Base-by-base conservation (phyloP, 2,113 vertebrate species). In the Lonchura striata region DNA sequence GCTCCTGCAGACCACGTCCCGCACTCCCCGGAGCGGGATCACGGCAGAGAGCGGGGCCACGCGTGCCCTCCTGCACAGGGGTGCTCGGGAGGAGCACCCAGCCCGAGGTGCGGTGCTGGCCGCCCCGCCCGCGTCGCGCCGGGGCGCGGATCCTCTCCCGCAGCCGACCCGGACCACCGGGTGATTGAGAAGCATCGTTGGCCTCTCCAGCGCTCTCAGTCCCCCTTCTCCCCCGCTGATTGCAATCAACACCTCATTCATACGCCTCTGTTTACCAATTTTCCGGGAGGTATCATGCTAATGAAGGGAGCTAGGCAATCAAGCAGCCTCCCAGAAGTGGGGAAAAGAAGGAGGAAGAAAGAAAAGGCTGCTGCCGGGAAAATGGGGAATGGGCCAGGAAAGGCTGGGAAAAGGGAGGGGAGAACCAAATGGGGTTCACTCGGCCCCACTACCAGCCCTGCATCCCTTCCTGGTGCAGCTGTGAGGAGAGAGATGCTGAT, bases 231-330 rank as follows among this genome's bases (percentile, higher is more conserved):
- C 69, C 95, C 94, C 23, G 68, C 97, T 97, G 97, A 97, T 97
- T 97, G 97, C 96, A 97, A 97, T 97, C 97, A 97, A 94, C 79
- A 84, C 94, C 83, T 96, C 96, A 97, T 96, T 96, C 96, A 96
- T 85, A 70, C 47, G 39, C 84, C 78, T 93, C 88, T 88, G 91
- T 95, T 96, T 96, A 96, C 87, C 93, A 81, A 28, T 95, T 94
- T 93, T 87, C 68, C 69, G 69, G 92, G 74, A 96, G 92, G 88
- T 90, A 80, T 82, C 74, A 87, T 7, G 6, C 87, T 96, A 96
- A 96, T 90, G 94, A 96, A 94, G 86, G 85, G 53, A 93, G 76
- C 52, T 71, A 72, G 63, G 93, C 92, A 94, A 96, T 93, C 91
- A 96, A 81, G 66, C 83, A 89, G 33, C 39, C 31, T 95, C 75